Percentiles rank a stretch among this genome's conserved stretches.
Evolutionary conservation across 2,113 vertebrate genomes (phyloP).

Genomic region (Eira barbara): DNA sequence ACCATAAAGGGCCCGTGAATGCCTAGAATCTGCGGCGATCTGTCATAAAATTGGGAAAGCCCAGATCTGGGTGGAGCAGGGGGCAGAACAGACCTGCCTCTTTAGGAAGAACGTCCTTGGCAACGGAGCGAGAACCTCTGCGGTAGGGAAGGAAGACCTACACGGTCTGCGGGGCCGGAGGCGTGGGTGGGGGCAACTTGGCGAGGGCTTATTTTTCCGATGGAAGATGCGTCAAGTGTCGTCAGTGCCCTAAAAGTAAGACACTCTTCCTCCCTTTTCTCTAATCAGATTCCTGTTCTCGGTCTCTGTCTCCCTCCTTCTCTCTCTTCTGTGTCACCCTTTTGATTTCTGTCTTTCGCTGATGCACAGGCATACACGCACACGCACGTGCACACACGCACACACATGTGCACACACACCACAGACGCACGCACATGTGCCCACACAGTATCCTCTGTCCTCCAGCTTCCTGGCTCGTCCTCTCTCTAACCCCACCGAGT

Average conservation of each 20-base stretch:
- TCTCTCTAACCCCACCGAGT: neutral
- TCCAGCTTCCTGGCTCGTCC: neutral
- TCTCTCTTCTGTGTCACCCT: neutral
- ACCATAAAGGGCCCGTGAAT: neutral
- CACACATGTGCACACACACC: neutral
- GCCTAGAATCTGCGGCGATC: neutral
- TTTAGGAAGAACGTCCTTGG: neutral
- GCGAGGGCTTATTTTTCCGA: neutral
- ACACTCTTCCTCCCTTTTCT: neutral
- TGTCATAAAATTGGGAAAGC: neutral
- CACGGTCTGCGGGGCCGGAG: neutral
- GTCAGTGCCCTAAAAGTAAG: neutral
- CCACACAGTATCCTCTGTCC: neutral
- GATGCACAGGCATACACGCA: neutral
- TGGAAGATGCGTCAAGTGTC: neutral
- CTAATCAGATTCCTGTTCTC: neutral
- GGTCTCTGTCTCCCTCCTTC: neutral
- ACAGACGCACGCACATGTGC: rapidly evolving
- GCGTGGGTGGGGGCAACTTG: rapidly evolving
- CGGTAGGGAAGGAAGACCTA: neutral
- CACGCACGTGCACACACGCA: neutral
- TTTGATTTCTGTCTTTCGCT: neutral
- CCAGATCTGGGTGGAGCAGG: neutral
- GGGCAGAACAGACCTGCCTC: neutral
- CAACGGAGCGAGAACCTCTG: neutral